phyloP scores from a whole-genome alignment of 2,113 vertebrate species.

The Ellobius talpinus region DNA sequence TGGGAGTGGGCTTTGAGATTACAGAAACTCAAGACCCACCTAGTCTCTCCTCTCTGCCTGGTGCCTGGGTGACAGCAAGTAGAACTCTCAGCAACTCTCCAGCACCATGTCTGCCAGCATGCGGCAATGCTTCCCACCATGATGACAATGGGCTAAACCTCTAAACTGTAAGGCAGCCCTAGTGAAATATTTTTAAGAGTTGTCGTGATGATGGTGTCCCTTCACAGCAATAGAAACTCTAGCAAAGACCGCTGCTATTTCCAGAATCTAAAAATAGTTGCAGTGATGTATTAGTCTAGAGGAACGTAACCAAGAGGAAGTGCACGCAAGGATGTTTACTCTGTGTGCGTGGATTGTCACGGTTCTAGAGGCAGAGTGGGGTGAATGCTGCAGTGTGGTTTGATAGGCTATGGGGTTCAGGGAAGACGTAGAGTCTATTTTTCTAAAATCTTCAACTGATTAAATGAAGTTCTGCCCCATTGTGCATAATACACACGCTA shows the following conservation, averaged over 20 bases:
- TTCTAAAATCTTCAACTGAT: background rate
- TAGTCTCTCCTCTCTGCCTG: background rate
- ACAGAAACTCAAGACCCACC: background rate
- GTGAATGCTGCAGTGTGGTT: background rate
- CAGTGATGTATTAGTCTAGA: background rate
- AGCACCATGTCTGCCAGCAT: background rate
- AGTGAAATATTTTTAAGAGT: background rate
- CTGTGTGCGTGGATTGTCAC: background rate
- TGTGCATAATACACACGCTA: background rate
- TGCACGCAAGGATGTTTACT: background rate
- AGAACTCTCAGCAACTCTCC: background rate
- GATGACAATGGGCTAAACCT: background rate
- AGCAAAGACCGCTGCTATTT: background rate
- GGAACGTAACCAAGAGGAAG: background rate
- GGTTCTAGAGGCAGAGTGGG: background rate
- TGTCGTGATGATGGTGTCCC: background rate
- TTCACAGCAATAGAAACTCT: background rate
- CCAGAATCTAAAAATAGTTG: slow-evolving; percentile 4
- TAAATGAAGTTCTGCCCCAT: background rate
- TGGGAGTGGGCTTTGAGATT: background rate
- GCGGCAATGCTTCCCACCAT: background rate
- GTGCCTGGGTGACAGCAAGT: background rate
- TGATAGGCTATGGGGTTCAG: background rate
- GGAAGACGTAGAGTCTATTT: background rate
- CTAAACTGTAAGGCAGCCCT: background rate